These are phyloP conservation scores for Setophaga coronata DNA, from an alignment of 2,113 vertebrate species.

Conservation along the genomic window DNA sequence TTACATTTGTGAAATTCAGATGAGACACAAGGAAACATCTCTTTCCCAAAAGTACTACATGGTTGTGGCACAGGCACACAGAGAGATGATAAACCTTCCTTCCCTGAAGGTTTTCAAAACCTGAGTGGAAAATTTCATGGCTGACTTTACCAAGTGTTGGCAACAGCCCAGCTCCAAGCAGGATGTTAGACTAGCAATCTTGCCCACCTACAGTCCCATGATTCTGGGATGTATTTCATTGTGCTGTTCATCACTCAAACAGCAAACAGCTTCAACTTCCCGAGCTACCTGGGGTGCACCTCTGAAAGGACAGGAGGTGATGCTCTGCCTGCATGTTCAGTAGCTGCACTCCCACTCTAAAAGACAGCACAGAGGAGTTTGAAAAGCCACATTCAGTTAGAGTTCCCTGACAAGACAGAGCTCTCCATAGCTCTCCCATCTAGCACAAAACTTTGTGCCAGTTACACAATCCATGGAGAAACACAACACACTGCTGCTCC, in stretches of 20 bases:
- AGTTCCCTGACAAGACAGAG: not conserved
- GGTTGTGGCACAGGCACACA: not conserved
- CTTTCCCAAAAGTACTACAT: not conserved
- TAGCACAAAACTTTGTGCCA: not conserved
- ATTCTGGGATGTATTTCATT: not conserved
- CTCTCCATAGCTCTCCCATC: not conserved
- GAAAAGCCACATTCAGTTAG: not conserved
- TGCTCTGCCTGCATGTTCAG: not conserved
- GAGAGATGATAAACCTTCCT: not conserved
- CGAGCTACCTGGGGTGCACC: not conserved
- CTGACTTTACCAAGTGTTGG: not conserved
- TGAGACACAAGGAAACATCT: not conserved
- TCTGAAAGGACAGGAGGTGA: not conserved
- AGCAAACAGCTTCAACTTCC: not conserved
- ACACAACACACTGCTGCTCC: not conserved
- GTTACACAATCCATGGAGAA: not conserved
- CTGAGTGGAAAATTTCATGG: not conserved
- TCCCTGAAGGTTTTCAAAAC: not conserved
- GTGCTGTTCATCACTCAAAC: not conserved
- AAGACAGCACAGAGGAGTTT: not conserved
- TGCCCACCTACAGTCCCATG: not conserved
- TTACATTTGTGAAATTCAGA: not conserved
- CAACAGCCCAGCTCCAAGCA: not conserved
- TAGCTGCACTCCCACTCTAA: not conserved
- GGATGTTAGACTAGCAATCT: not conserved